phyloP scores from a whole-genome alignment of 2,888 invertebrate genomes.

The Meandrusa payeni region DNA sequence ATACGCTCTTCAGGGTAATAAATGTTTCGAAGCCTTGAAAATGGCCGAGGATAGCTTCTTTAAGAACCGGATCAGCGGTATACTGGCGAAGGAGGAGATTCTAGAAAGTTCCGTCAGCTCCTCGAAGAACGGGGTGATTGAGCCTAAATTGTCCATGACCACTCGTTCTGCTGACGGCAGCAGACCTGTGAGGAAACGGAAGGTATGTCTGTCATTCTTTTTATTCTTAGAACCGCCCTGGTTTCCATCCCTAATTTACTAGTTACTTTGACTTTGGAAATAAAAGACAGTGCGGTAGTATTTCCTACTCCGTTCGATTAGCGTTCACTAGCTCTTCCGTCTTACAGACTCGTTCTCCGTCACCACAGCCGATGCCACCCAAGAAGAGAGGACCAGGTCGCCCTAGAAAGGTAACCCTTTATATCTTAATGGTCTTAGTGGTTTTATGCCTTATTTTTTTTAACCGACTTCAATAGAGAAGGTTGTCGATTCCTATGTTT shows the following conservation, averaged over 20 bases:
- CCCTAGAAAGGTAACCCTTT: conserved; percentile 59
- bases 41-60: conserved; percentile 56
- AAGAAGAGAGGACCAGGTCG: conserved; percentile 69
- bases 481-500: too few relatives aligned
- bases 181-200: conserved; percentile 61
- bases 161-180: conserved; percentile 69
- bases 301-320: too few relatives aligned
- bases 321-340: too few relatives aligned
- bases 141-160: conserved; percentile 62
- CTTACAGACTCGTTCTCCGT: conserved; percentile 55
- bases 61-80: conserved; percentile 47
- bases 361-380: conserved; percentile 51
- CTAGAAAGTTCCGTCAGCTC: conserved; percentile 31
- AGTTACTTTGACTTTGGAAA: too few relatives aligned
- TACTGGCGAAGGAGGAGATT: conserved; percentile 48
- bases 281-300: too few relatives aligned
- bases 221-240: too few relatives aligned
- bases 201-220: too few relatives aligned
- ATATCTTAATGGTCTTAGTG: too few relatives aligned
- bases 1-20: conserved; percentile 62
- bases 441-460: too few relatives aligned
- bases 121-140: conserved; percentile 30
- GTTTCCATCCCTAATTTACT: too few relatives aligned
- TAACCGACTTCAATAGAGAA: too few relatives aligned
- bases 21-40: conserved; percentile 58